Percentiles rank a stretch among this genome's conserved stretches.
phyloP scores from a whole-genome alignment of 2,113 vertebrate species.

The Oncorhynchus masou region DNA sequence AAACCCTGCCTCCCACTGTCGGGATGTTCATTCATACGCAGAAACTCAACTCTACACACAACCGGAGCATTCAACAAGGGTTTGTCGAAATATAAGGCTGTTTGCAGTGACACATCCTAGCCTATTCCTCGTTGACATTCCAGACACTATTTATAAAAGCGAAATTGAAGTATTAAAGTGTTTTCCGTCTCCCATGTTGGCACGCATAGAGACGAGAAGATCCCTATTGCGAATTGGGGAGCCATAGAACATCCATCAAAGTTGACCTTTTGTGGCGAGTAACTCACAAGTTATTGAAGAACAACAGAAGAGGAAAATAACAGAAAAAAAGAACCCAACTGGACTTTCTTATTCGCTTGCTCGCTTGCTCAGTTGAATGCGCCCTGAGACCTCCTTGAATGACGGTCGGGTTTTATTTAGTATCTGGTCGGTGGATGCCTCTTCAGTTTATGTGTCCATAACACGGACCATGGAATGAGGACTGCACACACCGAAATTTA shows the following conservation, averaged over 20 bases:
- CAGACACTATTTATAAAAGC: not conserved
- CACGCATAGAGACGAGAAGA: not conserved
- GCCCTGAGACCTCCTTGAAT: not conserved
- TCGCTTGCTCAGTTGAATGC: not conserved
- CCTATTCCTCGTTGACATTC: not conserved
- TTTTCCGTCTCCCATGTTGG: not conserved
- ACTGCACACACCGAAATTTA: not conserved
- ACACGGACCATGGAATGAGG: not conserved
- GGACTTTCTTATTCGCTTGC: not conserved
- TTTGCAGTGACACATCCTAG: not conserved
- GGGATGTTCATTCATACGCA: slow-evolving; percentile 46
- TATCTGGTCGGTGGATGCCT: not conserved
- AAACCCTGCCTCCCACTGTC: slow-evolving; percentile 45
- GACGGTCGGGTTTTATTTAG: not conserved
- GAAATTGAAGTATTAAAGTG: not conserved
- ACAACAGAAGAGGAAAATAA: not conserved
- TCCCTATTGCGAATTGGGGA: not conserved
- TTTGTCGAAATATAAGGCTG: not conserved
- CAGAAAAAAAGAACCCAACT: not conserved
- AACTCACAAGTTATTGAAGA: not conserved
- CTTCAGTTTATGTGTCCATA: not conserved
- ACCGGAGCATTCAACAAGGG: not conserved
- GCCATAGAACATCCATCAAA: not conserved
- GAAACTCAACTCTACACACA: not conserved
- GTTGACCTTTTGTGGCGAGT: not conserved